A percentile compares a stretch with the other conserved stretches of the same genome.
Conservation (phyloP, 1,140 invertebrate genomes). For the Ceratina japonica region DNA sequence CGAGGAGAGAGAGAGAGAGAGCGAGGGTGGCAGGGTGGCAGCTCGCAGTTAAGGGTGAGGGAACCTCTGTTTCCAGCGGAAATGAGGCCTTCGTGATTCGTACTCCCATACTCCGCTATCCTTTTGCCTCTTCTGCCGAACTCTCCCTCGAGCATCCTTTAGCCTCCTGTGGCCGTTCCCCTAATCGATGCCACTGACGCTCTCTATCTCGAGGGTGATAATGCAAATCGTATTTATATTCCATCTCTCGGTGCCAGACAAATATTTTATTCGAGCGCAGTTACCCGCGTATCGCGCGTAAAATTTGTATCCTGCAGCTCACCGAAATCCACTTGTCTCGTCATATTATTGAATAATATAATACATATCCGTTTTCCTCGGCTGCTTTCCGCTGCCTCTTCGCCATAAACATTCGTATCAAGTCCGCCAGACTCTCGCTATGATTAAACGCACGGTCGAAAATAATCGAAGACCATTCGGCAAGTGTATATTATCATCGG, state of each 20-base stretch:
- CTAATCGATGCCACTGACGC: slow-evolving; percentile 38
- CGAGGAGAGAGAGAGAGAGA: slow-evolving; percentile 39
- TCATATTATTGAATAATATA: background rate
- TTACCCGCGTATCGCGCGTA: slow-evolving; percentile 36
- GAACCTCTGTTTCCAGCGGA: slow-evolving; percentile 76
- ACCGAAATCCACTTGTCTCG: slow-evolving; percentile 9
- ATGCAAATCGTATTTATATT: slow-evolving; percentile 71
- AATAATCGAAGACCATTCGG: background rate
- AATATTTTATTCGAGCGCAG: slow-evolving; percentile 50
- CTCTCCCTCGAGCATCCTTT: slow-evolving; percentile 24
- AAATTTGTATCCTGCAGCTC: slow-evolving; percentile 3
- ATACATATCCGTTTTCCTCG: background rate
- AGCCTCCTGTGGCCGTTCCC: slow-evolving; percentile 13
- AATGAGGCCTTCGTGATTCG: slow-evolving; percentile 71
- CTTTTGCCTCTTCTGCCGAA: slow-evolving; percentile 28
- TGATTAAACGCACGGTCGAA: background rate
- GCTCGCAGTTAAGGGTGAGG: slow-evolving; percentile 54
- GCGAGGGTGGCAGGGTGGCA: background rate
- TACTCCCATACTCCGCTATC: slow-evolving; percentile 39
- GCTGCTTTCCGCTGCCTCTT: too few species aligned
- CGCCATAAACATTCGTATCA: slow-evolving; percentile 18
- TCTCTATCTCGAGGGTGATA: slow-evolving; percentile 28
- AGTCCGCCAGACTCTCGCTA: background rate
- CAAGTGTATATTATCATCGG: background rate
- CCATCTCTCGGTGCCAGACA: slow-evolving; percentile 64